phyloP scores from a whole-genome alignment of 2,797 vertebrate species.

The Syngnathus rostellatus region DNA sequence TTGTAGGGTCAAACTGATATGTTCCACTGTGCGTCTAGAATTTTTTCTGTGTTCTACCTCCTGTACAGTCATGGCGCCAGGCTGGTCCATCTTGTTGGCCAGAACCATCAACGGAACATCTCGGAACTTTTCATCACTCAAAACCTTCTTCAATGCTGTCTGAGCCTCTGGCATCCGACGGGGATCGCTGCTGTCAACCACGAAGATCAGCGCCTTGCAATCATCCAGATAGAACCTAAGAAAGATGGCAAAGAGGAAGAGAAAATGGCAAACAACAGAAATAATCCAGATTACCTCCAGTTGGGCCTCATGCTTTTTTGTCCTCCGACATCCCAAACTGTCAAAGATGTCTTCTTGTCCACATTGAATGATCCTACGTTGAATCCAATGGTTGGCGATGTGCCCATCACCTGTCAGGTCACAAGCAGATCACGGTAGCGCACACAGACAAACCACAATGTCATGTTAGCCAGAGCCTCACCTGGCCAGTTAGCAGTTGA shows the following conservation, averaged over 20 bases:
- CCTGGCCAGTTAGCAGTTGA: constrained; percentile 47
- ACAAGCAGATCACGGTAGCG: constrained; percentile 40
- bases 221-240: constrained; percentile 71
- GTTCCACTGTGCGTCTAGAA: not conserved
- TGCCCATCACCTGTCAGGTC: constrained; percentile 62
- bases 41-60: constrained; percentile 41
- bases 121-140: constrained; percentile 62
- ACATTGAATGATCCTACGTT: constrained; percentile 76
- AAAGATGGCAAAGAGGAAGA: not conserved
- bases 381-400: constrained; percentile 81
- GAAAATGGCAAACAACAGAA: too few relatives aligned
- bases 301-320: constrained; percentile 72
- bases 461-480: constrained; percentile 13
- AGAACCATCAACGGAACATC: constrained; percentile 77
- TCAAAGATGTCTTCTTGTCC: constrained; percentile 67
- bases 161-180: constrained; percentile 67
- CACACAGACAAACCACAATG: not conserved
- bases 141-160: constrained; percentile 61
- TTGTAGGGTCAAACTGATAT: not conserved
- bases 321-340: constrained; percentile 82
- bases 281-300: constrained; percentile 64
- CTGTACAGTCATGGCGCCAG: constrained; percentile 56
- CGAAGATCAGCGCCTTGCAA: constrained; percentile 70
- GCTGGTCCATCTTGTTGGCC: constrained; percentile 83
- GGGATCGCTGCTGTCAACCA: constrained; percentile 76